Conservation (phyloP, 2,888 invertebrate genomes). For the Lissonota sp. region DNA sequence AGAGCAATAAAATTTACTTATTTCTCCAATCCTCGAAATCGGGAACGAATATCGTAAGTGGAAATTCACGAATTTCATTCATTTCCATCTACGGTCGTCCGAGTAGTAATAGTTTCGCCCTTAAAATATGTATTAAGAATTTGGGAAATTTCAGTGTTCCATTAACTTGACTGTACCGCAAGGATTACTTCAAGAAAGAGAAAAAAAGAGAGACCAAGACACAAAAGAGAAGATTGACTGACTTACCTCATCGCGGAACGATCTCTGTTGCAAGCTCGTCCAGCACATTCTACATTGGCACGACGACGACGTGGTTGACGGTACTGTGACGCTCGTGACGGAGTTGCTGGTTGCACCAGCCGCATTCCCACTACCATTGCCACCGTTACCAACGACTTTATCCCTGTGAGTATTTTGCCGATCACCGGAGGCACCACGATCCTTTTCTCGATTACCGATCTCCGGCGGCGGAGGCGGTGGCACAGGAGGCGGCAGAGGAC, state of each 20-base stretch:
- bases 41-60: no score
- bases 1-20: no score
- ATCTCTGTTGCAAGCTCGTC: conserved; percentile 80
- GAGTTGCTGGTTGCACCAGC: conserved; percentile 41
- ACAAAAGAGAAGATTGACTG: conserved; percentile 19
- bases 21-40: no score
- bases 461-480: conserved; percentile 84
- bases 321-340: conserved; percentile 36
- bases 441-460: conserved; percentile 73
- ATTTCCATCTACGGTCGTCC: no score
- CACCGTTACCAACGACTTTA: conserved; percentile 69
- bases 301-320: conserved; percentile 68
- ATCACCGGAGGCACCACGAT: conserved; percentile 70
- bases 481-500: conserved; percentile 83
- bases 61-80: no score
- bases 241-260: conserved; percentile 82
- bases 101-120: no score
- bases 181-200: not conserved
- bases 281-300: conserved; percentile 82
- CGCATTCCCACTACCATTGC: conserved; percentile 48
- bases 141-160: no score
- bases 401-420: conserved; percentile 70
- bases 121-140: no score
- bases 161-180: no score
- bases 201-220: conserved; percentile 12